These are phyloP conservation scores for Palaemon carinicauda DNA, from an alignment of 1,140 invertebrate species.

Conservation along the genomic window DNA sequence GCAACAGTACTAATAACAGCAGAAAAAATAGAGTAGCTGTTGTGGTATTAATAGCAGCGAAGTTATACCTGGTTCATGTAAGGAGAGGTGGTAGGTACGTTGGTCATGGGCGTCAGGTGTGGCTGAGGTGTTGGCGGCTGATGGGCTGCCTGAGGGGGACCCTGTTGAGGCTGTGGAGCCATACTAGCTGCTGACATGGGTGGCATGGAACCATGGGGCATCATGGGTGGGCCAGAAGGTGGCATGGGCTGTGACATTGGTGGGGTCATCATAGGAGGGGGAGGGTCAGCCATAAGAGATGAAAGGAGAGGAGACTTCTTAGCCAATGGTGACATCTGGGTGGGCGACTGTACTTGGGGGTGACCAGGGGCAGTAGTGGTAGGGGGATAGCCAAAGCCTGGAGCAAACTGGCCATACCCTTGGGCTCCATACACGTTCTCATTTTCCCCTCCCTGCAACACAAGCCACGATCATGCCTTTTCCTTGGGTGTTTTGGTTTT, in stretches of 20 bases:
- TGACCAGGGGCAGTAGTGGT: conserved; percentile 44
- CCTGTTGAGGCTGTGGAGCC: conserved; percentile 47
- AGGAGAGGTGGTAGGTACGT: conserved; percentile 51
- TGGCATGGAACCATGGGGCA: conserved; percentile 58
- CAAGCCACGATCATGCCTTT: conserved; percentile 41
- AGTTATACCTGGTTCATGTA: conserved; percentile 61
- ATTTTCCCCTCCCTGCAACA: conserved; percentile 66
- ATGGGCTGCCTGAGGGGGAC: conserved; percentile 39
- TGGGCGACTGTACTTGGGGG: conserved; percentile 56
- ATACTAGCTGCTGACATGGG: conserved; percentile 63
- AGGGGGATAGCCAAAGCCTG: conserved; percentile 45
- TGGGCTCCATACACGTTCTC: conserved; percentile 69
- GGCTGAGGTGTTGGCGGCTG: conserved; percentile 47
- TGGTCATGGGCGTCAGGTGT: conserved; percentile 48
- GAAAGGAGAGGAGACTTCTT: conserved; percentile 63
- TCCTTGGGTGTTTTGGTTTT: background rate
- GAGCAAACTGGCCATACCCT: conserved; percentile 59
- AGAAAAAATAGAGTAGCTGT: background rate
- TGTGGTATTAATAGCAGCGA: background rate
- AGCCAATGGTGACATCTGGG: conserved; percentile 62
- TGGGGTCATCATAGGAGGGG: conserved; percentile 63
- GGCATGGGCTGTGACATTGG: conserved; percentile 61
- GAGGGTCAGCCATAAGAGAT: conserved; percentile 63
- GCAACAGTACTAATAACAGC: background rate
- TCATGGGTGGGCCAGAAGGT: conserved; percentile 62